These are phyloP conservation scores for Zaprionus capensis DNA, from an alignment of 1,140 invertebrate species.

Conservation along the genomic window DNA sequence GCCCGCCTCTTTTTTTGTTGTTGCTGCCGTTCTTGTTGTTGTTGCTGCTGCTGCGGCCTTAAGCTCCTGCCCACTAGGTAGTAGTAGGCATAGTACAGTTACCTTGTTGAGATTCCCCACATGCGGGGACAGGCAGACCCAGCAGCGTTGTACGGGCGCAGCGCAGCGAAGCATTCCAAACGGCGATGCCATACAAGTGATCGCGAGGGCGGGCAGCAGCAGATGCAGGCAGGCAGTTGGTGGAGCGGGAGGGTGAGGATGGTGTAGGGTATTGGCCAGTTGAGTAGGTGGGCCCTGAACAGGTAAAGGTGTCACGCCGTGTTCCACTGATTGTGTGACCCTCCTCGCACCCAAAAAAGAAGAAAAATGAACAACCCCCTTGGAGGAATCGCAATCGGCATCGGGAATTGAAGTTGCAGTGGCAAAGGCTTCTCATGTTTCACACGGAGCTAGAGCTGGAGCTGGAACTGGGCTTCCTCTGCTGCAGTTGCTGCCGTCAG, in stretches of 20 bases:
- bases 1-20: background rate
- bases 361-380: conserved; percentile 4
- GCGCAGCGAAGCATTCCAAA: conserved; percentile 77
- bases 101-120: conserved; percentile 77
- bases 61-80: conserved; percentile 49
- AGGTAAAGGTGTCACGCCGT: conserved; percentile 35
- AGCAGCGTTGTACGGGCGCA: conserved; percentile 70
- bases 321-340: conserved; percentile 34
- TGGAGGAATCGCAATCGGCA: conserved; percentile 12
- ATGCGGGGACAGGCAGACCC: conserved; percentile 14
- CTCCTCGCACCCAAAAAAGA: background rate
- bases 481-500: background rate
- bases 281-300: background rate
- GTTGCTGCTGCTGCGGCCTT: conserved; percentile 1
- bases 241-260: too few relatives aligned
- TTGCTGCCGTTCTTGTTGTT: background rate
- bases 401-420: conserved; percentile 46
- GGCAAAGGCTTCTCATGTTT: conserved; percentile 13
- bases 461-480: conserved; percentile 15
- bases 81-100: background rate
- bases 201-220: background rate
- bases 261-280: background rate
- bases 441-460: background rate
- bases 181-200: conserved; percentile 70
- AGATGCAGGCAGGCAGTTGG: background rate